These are phyloP conservation scores for Ametastegia equiseti DNA, from an alignment of 2,888 invertebrate genomes.

Conservation along the genomic window DNA sequence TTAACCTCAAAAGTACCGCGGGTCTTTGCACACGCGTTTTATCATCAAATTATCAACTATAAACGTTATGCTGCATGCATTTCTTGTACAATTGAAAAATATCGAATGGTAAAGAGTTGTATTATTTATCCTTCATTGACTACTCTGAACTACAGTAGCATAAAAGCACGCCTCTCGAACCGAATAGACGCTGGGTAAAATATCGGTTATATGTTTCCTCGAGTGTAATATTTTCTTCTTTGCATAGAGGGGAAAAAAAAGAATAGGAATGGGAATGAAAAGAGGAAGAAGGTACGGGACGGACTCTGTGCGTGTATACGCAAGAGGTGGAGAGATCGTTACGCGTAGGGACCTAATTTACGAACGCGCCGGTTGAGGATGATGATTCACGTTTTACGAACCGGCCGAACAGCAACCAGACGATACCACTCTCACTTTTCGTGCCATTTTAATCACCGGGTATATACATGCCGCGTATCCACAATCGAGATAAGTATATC, in stretches of 20 bases:
- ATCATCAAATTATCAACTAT: background rate
- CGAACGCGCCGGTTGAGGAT: conserved; percentile 58
- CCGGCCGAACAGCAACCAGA: conserved; percentile 60
- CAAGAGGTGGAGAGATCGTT: conserved; percentile 44
- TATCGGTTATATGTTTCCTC: no score
- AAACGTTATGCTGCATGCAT: background rate
- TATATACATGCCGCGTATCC: background rate
- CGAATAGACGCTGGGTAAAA: no score
- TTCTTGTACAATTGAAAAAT: background rate
- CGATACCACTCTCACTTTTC: conserved; percentile 63
- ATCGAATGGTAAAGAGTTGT: no score
- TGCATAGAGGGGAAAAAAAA: no score
- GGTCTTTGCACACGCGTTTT: background rate
- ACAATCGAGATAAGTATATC: no score
- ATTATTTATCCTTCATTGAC: background rate
- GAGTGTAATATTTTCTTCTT: no score
- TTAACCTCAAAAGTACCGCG: conserved; percentile 13
- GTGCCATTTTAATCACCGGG: conserved; percentile 5
- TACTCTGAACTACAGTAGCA: no score
- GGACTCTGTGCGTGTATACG: background rate
- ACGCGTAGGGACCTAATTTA: conserved; percentile 55
- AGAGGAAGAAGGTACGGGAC: background rate
- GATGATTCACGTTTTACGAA: conserved; percentile 65
- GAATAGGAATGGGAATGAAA: no score
- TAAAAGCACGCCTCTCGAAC: no score